A percentile compares a stretch with the other conserved stretches of the same genome.
Evolutionary conservation across 2,888 invertebrate genomes (phyloP).

Genomic region (Caenorhabditis parvicauda): DNA sequence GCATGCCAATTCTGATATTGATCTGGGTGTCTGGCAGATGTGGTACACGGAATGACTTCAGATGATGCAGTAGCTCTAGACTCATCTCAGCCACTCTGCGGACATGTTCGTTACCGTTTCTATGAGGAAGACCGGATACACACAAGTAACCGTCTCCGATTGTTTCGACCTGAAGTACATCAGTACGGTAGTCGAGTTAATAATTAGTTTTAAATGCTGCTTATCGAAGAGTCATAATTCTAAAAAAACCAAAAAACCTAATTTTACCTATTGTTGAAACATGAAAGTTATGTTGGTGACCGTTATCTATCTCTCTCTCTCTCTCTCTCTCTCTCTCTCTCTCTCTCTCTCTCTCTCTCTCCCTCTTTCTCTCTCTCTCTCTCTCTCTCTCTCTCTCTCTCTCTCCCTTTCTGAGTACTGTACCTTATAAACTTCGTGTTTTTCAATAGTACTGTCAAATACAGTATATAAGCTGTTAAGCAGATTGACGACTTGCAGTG

Average conservation of each 20-base stretch:
- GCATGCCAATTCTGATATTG: constrained; percentile 46
- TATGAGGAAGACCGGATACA: constrained; percentile 38
- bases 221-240: not conserved
- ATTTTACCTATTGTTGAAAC: not conserved
- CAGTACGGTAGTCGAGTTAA: not conserved
- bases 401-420: not conserved
- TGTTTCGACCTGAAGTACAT: constrained; percentile 41
- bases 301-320: not conserved
- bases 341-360: too few species aligned
- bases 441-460: constrained; percentile 57
- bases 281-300: not conserved
- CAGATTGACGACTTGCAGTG: constrained; percentile 47
- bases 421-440: constrained; percentile 59
- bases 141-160: constrained; percentile 42
- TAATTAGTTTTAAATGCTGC: not conserved
- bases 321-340: too few species aligned
- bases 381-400: too few species aligned
- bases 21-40: constrained; percentile 51
- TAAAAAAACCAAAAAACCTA: not conserved
- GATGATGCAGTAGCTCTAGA: constrained; percentile 36
- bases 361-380: too few species aligned
- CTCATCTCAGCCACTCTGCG: constrained; percentile 48
- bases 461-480: constrained; percentile 56
- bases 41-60: constrained; percentile 43
- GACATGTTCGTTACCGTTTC: constrained; percentile 38